phyloP scores from a whole-genome alignment of 2,888 invertebrate species.

The Timema podura region DNA sequence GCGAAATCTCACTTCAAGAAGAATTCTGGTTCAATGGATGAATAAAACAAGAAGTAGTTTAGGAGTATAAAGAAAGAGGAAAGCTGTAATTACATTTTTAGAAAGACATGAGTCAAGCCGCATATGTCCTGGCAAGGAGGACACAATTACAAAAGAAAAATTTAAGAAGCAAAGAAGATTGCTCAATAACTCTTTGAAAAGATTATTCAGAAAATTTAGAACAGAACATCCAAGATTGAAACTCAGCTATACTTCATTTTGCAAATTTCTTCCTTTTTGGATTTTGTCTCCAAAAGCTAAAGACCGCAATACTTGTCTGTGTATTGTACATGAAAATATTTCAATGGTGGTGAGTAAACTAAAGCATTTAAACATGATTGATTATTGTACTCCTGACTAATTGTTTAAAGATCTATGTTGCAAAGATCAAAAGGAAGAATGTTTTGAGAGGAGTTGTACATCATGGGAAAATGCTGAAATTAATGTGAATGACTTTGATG shows the following conservation, averaged over 20 bases:
- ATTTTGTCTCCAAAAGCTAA: background rate
- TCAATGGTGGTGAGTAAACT: conserved; percentile 12
- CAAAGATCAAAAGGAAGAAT: conserved; percentile 4
- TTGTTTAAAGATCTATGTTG: conserved; percentile 1
- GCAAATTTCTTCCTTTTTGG: background rate
- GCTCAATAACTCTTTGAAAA: conserved; percentile 7
- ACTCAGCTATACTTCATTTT: conserved; percentile 1
- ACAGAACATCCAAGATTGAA: background rate
- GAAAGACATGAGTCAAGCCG: background rate
- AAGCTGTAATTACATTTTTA: conserved; percentile 6
- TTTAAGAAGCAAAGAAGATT: conserved; percentile 7
- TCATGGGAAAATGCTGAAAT: conserved; percentile 1
- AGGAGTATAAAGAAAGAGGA: background rate
- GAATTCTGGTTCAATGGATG: background rate
- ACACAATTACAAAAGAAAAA: conserved; percentile 5
- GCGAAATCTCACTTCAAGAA: conserved; percentile 8
- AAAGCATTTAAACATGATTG: conserved; percentile 5
- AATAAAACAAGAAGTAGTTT: conserved; percentile 1
- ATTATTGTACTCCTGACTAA: background rate
- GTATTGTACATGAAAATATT: conserved; percentile 8
- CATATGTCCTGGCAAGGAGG: conserved; percentile 2
- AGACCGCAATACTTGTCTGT: conserved; percentile 6
- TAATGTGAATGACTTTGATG: conserved; percentile 5
- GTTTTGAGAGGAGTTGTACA: background rate
- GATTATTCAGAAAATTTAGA: background rate